Evolutionary conservation across 2,797 vertebrate genomes (phyloP).

Genomic region (Myotis myotis): DNA sequence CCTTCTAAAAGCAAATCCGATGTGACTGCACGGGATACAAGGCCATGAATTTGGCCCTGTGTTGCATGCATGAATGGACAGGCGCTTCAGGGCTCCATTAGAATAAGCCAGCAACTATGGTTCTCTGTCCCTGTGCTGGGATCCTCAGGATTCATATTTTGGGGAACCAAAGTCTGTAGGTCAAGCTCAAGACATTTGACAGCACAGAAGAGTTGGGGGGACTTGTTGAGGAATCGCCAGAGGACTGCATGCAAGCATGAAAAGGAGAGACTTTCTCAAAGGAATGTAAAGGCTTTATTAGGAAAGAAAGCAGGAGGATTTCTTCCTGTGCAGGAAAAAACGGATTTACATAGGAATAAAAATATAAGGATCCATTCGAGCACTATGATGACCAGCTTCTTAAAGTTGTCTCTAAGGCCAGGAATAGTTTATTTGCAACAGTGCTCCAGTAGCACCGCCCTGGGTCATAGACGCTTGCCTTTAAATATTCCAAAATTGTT

Average conservation of each 20-base stretch:
- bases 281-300: neutral
- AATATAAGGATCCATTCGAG: neutral
- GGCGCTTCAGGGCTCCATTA: neutral
- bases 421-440: neutral
- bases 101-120: neutral
- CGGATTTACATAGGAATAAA: neutral
- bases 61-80: neutral
- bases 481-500: neutral
- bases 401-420: neutral
- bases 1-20: neutral
- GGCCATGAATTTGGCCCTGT: too few relatives aligned
- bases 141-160: neutral
- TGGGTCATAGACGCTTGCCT: neutral
- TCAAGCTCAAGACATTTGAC: neutral
- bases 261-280: neutral
- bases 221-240: neutral
- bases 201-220: accelerated
- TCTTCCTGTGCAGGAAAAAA: neutral
- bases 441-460: neutral
- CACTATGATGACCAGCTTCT: neutral
- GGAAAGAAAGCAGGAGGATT: neutral
- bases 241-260: neutral
- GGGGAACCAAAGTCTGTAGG: neutral
- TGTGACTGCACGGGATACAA: neutral
- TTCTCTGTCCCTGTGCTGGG: neutral